Percentiles rank a stretch among this genome's conserved stretches.
Conservation (phyloP, 2,888 invertebrate genomes). For the Pyrrhia umbra region DNA sequence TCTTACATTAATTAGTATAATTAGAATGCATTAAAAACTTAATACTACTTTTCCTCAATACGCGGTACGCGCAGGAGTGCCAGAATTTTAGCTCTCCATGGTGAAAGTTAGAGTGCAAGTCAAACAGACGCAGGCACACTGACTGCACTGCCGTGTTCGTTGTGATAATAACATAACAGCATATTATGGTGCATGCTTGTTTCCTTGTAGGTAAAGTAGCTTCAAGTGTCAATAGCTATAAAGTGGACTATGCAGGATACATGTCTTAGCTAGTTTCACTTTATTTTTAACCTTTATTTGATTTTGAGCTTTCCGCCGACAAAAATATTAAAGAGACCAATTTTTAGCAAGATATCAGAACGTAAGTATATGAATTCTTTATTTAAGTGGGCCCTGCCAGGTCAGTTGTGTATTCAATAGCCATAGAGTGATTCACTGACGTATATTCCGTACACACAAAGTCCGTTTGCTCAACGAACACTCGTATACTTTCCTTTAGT, state of each 20-base stretch:
- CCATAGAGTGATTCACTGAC: neutral
- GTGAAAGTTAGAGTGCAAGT: conserved; percentile 56
- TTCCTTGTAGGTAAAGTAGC: conserved; percentile 37
- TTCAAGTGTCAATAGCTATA: neutral
- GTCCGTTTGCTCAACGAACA: neutral
- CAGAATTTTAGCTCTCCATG: conserved; percentile 33
- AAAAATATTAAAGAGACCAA: too few relatives aligned
- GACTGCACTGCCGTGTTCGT: conserved; percentile 15
- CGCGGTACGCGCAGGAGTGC: conserved; percentile 30
- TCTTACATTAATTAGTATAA: neutral
- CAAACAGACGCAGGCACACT: conserved; percentile 35
- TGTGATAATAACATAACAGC: conserved; percentile 26
- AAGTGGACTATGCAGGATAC: conserved; percentile 14
- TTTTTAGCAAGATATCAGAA: too few relatives aligned
- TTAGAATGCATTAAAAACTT: conserved; percentile 4
- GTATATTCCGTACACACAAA: neutral
- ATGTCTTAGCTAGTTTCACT: neutral
- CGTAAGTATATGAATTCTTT: too few relatives aligned
- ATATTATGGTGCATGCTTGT: conserved; percentile 14
- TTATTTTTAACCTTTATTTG: neutral
- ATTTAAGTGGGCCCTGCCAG: too few relatives aligned
- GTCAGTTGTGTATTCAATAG: neutral
- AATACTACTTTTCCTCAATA: conserved; percentile 22
- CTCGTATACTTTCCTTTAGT: conserved; percentile 33
- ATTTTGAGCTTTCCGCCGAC: too few relatives aligned